Evolutionary conservation across 2,888 invertebrate genomes (phyloP), one percentile per base, ranked within the genome.

Genomic region (Synergus itoensis): DNA sequence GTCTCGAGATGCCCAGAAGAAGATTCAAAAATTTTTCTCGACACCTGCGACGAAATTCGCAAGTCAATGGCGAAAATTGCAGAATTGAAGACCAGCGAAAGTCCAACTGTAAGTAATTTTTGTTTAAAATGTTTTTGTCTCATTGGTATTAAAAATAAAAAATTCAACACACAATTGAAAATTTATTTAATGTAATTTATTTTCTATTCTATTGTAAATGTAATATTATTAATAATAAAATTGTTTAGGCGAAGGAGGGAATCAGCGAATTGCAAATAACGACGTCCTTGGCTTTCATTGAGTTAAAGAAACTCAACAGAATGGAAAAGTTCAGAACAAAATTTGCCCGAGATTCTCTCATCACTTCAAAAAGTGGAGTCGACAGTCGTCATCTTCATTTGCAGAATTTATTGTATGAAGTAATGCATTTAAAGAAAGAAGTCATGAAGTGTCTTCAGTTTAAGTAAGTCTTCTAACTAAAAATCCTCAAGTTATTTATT

Each of bases 391-490:
- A 98, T 90, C 93, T 99, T 76, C 96, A 97, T 86, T 93, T 98
- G 78, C 98, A 99, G 92, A 99, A 99, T 93, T 94, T 99, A 76
- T 93, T 98, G 7, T 99, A 99, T 91, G 99, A 99, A 94, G 96
- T 97, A 11, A 96, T 97, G 90, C 98, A 99, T 93, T 93, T 99
- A 28, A 96, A 98, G 86, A 97, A 98, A 87, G 99, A 99, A 94
- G 98, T 98, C n/a, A 95, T 96, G 28, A 98, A 98, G 89, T 99
- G 99, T 90, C 94, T 98, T 81, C 97, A 98, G 90, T 99, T 98
- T 91, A 98, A 98, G 95, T 96, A 92, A 90, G 94, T 88, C 64
- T 67, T 88, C 65, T 67, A 21, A 73, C 40, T 78, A 63, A 80
- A 69, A 69, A 53, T 64, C 73, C 81, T 78, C 80, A 41, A 57